Conservation (phyloP, 1,140 invertebrate species). For the Pogonus chalceus region DNA sequence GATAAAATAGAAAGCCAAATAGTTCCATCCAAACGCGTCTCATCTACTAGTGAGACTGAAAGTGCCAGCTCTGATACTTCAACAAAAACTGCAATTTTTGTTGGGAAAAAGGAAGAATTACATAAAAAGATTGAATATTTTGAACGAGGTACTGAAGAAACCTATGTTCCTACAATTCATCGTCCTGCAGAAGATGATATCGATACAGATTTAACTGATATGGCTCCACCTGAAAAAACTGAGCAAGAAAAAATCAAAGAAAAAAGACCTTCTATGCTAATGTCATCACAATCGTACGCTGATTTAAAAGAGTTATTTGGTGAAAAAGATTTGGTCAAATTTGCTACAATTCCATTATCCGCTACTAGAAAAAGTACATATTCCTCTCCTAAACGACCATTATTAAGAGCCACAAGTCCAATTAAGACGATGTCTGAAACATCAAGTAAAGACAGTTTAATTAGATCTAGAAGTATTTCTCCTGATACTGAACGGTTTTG, state of each 20-base stretch:
- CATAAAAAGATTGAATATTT: conserved; percentile 69
- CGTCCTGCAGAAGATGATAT: conserved; percentile 41
- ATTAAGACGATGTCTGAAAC: conserved; percentile 23
- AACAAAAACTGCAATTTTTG: conserved; percentile 51
- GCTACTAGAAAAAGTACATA: conserved; percentile 24
- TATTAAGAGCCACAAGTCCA: conserved; percentile 24
- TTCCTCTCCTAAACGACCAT: conserved; percentile 19
- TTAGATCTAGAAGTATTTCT: conserved; percentile 52
- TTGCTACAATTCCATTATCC: conserved; percentile 30
- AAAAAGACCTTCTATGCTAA: conserved; percentile 23
- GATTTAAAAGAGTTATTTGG: conserved; percentile 70
- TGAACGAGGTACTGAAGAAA: conserved; percentile 48
- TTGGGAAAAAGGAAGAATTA: conserved; percentile 44
- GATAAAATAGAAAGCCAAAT: conserved; percentile 23
- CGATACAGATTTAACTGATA: conserved; percentile 18
- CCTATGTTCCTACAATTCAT: conserved; percentile 40
- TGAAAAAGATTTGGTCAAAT: conserved; percentile 42
- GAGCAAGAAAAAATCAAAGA: conserved; percentile 21
- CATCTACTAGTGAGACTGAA: conserved; percentile 49
- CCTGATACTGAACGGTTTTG: conserved; percentile 58
- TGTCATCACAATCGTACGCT: conserved; percentile 57
- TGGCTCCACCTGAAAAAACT: conserved; percentile 18
- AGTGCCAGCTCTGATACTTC: conserved; percentile 61
- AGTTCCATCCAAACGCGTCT: conserved; percentile 16
- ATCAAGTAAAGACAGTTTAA: conserved; percentile 53